Conservation (phyloP, 2,888 invertebrate genomes). For the Cantharis lateralis region DNA sequence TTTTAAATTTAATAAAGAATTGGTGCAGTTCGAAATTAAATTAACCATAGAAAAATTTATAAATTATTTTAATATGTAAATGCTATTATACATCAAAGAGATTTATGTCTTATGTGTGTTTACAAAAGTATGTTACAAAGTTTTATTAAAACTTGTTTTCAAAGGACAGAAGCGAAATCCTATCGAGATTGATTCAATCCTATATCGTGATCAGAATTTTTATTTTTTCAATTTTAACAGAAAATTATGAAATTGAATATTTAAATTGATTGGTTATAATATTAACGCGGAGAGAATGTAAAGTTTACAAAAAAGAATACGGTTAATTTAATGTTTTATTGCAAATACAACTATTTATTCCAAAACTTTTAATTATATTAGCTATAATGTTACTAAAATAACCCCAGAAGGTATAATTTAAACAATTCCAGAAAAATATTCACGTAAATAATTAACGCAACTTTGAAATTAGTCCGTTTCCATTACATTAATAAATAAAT, state of each 20-base stretch:
- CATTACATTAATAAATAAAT: not conserved
- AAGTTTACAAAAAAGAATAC: not conserved
- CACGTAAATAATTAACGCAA: not conserved
- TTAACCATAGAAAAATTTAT: constrained; percentile 17
- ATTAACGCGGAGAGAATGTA: not conserved
- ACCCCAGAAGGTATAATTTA: not conserved
- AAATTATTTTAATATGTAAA: not conserved
- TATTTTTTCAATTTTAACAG: not conserved
- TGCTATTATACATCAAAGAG: not conserved
- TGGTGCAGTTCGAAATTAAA: not conserved
- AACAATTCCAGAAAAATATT: not conserved
- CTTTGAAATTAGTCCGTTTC: not conserved
- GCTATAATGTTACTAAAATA: not conserved
- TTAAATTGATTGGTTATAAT: not conserved
- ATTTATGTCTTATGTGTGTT: not conserved
- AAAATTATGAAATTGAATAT: not conserved
- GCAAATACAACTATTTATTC: not conserved
- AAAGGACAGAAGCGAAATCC: constrained; percentile 28
- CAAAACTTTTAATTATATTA: not conserved
- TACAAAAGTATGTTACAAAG: constrained; percentile 8
- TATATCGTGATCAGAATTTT: constrained; percentile 32
- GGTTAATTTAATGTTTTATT: not conserved
- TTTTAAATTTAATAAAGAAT: not conserved
- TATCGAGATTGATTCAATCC: constrained; percentile 32
- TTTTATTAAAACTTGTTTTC: constrained; percentile 29